Conservation (phyloP, 2,888 invertebrate species). For the Drymonia ruficornis region DNA sequence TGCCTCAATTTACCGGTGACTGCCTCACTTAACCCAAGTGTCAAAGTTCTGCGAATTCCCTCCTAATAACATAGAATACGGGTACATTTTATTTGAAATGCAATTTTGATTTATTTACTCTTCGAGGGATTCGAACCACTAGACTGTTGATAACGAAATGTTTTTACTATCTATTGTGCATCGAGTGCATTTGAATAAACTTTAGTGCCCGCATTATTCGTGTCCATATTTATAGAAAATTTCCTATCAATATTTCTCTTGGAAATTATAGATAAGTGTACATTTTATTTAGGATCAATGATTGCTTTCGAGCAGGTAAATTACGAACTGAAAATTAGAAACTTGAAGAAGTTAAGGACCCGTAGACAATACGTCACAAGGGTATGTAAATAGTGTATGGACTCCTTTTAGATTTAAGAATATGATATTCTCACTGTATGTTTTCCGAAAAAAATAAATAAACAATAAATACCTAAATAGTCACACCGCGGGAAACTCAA, state of each 20-base stretch:
- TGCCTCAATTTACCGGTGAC: slow-evolving; percentile 35
- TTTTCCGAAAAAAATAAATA: no score
- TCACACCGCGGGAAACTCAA: no score
- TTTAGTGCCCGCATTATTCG: slow-evolving; percentile 13
- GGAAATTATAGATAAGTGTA: neutral
- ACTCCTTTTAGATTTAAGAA: no score
- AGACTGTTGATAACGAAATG: slow-evolving; percentile 58
- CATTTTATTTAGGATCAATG: neutral
- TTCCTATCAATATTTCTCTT: neutral
- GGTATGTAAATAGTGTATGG: no score
- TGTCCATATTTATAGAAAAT: neutral
- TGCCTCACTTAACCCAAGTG: slow-evolving; percentile 33
- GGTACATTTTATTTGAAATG: slow-evolving; percentile 41
- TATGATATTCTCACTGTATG: no score
- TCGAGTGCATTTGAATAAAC: slow-evolving; percentile 24
- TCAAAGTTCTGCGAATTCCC: slow-evolving; percentile 21
- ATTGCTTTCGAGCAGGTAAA: neutral
- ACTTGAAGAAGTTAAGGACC: neutral
- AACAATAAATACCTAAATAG: no score
- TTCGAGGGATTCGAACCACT: slow-evolving; percentile 43
- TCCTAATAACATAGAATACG: slow-evolving; percentile 30
- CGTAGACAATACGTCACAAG: no score
- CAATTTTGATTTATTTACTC: slow-evolving; percentile 44
- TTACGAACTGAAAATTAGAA: neutral
- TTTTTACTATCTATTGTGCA: slow-evolving; percentile 39